Evolutionary conservation across 2,113 vertebrate species (phyloP), one percentile per base, ranked within the genome.

Genomic region (Tenrec ecaudatus): DNA sequence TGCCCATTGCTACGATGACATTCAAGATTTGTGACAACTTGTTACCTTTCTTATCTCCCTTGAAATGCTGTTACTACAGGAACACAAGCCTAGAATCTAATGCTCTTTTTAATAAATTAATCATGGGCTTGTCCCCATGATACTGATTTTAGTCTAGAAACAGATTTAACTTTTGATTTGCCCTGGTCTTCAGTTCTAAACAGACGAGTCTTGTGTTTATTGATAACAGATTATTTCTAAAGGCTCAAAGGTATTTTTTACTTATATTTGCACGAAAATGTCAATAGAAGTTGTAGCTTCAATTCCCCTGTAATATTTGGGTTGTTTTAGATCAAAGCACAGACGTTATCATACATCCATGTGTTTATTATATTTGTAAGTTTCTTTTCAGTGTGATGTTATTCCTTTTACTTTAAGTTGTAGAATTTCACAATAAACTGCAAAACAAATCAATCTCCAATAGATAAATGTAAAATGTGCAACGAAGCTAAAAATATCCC

Each of bases 401-500:
- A 82, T 82, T 71, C 7, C 60, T 95, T 93, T 96, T 27, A 86
- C 81, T 94, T 84, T 88, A 94, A 89, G 53, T 80, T 89, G 60
- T 80, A 40, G 71, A 73, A 79, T 94, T 94, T 94, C 82, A 94
- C 95, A 91, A 95, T 90, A 88, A 86, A 82, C 79, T 89, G 77
- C n/a, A 91, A 96, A 96, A 78, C 53, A 96, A 95, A 95, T 94
- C 90, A 94, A 22, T 94, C 77, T 95, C 80, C 38, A 93, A 94
- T 82, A 94, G 85, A 90, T 90, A 95, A 92, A 90, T 90, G 80
- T 90, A 96, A 94, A 97, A 95, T 93, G 83, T 96, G 79, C 92
- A 95, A 78, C 29, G 88, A 95, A 95, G 77, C 86, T 96, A 95
- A 96, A 97, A 96, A 94, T 95, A 88, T 84, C 25, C 64, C 94